Evolutionary conservation across 2,113 vertebrate species (phyloP).

Genomic region (Osmerus mordax): DNA sequence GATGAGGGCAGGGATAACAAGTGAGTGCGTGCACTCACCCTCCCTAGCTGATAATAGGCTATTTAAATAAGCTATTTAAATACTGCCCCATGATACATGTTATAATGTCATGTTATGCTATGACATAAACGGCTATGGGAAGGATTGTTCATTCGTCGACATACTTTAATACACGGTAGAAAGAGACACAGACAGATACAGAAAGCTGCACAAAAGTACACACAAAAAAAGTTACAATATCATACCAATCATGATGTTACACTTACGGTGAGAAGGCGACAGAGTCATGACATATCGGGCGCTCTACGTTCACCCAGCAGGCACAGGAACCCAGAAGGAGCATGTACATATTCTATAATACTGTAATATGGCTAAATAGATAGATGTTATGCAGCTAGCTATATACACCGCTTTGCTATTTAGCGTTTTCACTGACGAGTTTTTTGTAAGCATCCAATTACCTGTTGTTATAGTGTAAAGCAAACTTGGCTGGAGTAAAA

Average conservation of each 20-base stretch:
- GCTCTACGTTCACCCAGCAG: conserved; percentile 68
- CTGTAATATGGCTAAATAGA: conserved; percentile 76
- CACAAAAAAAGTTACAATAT: conserved; percentile 60
- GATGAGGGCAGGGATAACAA: conserved; percentile 51
- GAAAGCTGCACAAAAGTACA: conserved; percentile 62
- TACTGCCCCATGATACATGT: conserved; percentile 58
- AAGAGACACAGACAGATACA: conserved; percentile 70
- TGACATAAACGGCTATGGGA: conserved; percentile 70
- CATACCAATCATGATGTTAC: conserved; percentile 61
- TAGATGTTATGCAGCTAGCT: conserved; percentile 66
- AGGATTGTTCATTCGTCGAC: conserved; percentile 61
- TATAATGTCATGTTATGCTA: conserved; percentile 38
- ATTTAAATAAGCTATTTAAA: conserved; percentile 57
- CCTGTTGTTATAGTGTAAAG: conserved; percentile 61
- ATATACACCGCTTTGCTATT: conserved; percentile 73
- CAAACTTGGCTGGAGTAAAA: conserved; percentile 50
- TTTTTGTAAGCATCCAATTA: conserved; percentile 63
- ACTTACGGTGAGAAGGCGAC: conserved; percentile 66
- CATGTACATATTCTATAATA: conserved; percentile 71
- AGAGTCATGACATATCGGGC: conserved; percentile 66
- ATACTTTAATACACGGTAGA: conserved; percentile 70
- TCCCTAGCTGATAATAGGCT: conserved; percentile 38
- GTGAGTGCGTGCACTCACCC: conserved; percentile 17
- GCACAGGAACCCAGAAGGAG: conserved; percentile 68
- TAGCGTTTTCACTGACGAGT: conserved; percentile 67